Percentiles rank a stretch among this genome's conserved stretches.
Evolutionary conservation across 1,140 invertebrate species (phyloP).

Genomic region (Atta cephalotes): DNA sequence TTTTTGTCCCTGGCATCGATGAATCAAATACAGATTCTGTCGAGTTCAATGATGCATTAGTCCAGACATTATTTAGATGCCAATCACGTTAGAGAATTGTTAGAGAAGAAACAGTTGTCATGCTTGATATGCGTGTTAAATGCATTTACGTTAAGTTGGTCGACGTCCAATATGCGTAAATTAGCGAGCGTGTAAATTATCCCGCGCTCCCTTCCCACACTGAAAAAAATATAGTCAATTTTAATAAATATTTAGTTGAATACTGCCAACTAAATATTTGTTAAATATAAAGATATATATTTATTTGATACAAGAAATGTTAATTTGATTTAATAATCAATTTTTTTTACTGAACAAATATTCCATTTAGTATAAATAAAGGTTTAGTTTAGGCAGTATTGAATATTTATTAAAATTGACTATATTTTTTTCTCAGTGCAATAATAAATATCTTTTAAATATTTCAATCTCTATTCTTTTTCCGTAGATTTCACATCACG

Average conservation of each 20-base stretch:
- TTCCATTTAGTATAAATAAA: no score
- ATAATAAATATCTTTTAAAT: conserved; percentile 14
- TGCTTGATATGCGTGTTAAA: conserved; percentile 5
- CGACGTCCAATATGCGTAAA: not conserved
- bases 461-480: conserved; percentile 22
- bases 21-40: conserved; percentile 2
- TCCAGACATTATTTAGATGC: conserved; percentile 50
- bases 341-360: no score
- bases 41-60: conserved; percentile 52
- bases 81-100: not conserved
- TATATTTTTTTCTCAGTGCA: no score
- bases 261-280: no score
- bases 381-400: no score
- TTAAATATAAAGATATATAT: no score
- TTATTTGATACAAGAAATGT: no score
- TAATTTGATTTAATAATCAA: no score
- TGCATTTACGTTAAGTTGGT: conserved; percentile 63
- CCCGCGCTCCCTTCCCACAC: not conserved
- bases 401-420: no score
- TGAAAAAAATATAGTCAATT: no score
- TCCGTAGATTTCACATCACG: not conserved
- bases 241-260: no score
- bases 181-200: conserved; percentile 18
- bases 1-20: conserved; percentile 43
- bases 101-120: conserved; percentile 54